A percentile compares a stretch with the other conserved stretches of the same genome.
Evolutionary conservation across 2,113 vertebrate species (phyloP).

Genomic region (Mugil cephalus): DNA sequence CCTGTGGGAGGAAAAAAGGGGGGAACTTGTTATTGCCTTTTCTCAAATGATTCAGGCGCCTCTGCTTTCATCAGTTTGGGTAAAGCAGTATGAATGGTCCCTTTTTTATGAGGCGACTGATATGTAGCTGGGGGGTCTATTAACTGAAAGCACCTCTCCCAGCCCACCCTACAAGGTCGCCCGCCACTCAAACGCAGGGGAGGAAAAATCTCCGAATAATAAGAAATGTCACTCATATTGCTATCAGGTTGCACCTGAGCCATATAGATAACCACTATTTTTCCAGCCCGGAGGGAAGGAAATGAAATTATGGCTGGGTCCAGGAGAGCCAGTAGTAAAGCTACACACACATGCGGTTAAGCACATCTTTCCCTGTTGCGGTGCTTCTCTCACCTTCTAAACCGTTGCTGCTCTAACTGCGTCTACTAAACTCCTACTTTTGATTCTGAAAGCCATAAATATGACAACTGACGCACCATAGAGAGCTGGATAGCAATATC

Average conservation of each 20-base stretch:
- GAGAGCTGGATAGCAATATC: conserved; percentile 33
- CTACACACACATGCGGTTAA: conserved; percentile 31
- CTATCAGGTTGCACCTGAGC: conserved; percentile 79
- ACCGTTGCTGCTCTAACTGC: conserved; percentile 39
- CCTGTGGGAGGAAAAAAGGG: conserved; percentile 57
- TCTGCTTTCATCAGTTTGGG: conserved; percentile 68
- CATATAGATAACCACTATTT: conserved; percentile 79
- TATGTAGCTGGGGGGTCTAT: conserved; percentile 66
- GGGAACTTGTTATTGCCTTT: conserved; percentile 57
- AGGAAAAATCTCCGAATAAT: conserved; percentile 70
- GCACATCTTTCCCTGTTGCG: conserved; percentile 25
- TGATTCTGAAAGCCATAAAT: conserved; percentile 33
- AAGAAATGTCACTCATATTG: conserved; percentile 77
- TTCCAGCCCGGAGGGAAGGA: conserved; percentile 58
- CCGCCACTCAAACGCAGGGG: conserved; percentile 63
- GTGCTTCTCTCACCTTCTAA: conserved; percentile 33
- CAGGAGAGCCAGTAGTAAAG: conserved; percentile 37
- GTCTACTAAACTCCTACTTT: conserved; percentile 29
- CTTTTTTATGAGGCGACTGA: conserved; percentile 48
- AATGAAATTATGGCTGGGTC: conserved; percentile 68
- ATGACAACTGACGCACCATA: conserved; percentile 22
- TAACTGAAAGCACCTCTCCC: conserved; percentile 54
- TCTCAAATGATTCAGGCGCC: conserved; percentile 53
- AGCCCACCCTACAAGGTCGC: conserved; percentile 72
- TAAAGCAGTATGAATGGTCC: conserved; percentile 55